A percentile compares a stretch with the other conserved stretches of the same genome.
phyloP scores from a whole-genome alignment of 1,140 invertebrate species.

The Sinella curviseta region DNA sequence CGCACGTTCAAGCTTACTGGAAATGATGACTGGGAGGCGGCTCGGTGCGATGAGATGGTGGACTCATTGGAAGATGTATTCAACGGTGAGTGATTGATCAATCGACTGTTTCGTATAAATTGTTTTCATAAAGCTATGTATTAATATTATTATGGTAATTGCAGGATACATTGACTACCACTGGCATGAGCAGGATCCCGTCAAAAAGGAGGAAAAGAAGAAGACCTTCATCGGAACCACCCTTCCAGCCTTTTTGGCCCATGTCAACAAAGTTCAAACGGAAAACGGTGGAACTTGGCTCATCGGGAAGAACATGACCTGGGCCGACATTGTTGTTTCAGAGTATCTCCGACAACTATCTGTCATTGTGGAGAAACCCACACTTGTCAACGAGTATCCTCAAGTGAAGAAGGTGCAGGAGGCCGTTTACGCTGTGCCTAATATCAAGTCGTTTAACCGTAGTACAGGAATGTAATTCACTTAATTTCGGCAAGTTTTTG shows the following conservation, averaged over 20 bases:
- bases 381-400: neutral
- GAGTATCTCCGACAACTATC: neutral
- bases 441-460: too few relatives aligned
- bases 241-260: neutral
- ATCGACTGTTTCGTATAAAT: neutral
- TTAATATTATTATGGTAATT: neutral
- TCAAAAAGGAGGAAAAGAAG: neutral
- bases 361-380: neutral
- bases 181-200: neutral
- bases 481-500: too few relatives aligned
- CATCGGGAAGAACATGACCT: neutral
- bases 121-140: neutral
- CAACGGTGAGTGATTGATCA: neutral
- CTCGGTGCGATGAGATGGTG: conserved; percentile 64
- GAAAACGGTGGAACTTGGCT: too few relatives aligned
- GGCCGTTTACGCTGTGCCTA: too few relatives aligned
- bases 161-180: neutral
- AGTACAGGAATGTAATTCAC: too few relatives aligned
- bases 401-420: neutral
- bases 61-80: conserved; percentile 60
- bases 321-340: too few relatives aligned
- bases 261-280: neutral
- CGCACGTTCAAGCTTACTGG: conserved; percentile 63
- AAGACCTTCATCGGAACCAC: neutral
- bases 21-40: conserved; percentile 64